Evolutionary conservation across 2,888 invertebrate species (phyloP).

Genomic region (Tolmerus cingulatus): DNA sequence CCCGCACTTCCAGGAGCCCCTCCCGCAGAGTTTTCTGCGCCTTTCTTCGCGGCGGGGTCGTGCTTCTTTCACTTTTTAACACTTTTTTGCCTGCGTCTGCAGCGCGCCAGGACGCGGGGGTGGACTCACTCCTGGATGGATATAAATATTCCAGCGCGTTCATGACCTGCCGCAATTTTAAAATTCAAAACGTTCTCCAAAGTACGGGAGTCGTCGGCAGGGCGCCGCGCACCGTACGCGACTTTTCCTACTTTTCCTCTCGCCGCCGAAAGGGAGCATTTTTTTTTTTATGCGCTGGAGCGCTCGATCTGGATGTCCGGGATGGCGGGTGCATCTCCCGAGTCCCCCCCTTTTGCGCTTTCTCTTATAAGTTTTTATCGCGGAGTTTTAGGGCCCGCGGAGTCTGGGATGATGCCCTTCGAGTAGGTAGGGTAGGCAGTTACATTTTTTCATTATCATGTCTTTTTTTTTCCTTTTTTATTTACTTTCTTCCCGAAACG

Average conservation of each 20-base stretch:
- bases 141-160: slow-evolving; percentile 41
- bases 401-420: background rate
- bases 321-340: slow-evolving; percentile 2
- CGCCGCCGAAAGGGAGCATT: slow-evolving; percentile 17
- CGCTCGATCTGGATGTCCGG: background rate
- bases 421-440: background rate
- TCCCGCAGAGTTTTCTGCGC: background rate
- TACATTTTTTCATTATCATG: background rate
- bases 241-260: slow-evolving; percentile 39
- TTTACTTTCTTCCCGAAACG: background rate
- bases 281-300: background rate
- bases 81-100: slow-evolving; percentile 33
- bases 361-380: slow-evolving; percentile 28
- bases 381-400: background rate
- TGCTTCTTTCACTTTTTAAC: slow-evolving; percentile 41
- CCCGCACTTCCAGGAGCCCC: background rate
- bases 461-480: background rate
- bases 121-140: background rate
- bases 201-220: background rate
- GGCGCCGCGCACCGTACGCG: background rate
- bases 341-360: background rate
- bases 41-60: background rate
- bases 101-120: background rate
- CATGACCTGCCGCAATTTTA: slow-evolving; percentile 48
- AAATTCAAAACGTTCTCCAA: slow-evolving; percentile 41